Conservation (phyloP, 2,888 invertebrate species). For the Drosophila peninsularis region DNA sequence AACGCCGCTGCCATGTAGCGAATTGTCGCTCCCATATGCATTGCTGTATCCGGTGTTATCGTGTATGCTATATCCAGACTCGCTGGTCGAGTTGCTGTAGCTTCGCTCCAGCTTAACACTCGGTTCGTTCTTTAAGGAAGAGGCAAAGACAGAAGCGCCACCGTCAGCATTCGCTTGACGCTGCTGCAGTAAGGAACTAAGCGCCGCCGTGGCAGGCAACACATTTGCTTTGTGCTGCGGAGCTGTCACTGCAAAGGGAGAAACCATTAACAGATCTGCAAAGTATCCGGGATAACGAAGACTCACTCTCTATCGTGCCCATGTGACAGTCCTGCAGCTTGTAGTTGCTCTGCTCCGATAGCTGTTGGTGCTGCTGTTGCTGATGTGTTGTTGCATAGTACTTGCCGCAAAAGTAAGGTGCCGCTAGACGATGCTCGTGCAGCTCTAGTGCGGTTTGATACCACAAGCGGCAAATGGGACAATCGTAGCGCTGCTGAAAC, state of each 20-base stretch:
- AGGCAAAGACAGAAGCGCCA: conserved; percentile 45
- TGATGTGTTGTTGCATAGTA: conserved; percentile 63
- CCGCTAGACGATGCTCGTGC: conserved; percentile 79
- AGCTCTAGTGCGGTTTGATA: conserved; percentile 79
- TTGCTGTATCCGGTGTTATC: conserved; percentile 61
- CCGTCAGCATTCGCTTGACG: conserved; percentile 70
- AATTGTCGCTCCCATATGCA: conserved; percentile 61
- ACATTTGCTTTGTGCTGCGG: conserved; percentile 50
- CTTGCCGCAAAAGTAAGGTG: conserved; percentile 82
- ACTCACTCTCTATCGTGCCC: conserved; percentile 75
- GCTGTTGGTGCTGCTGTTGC: conserved; percentile 30
- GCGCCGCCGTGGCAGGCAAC: conserved; percentile 63
- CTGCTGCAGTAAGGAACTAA: conserved; percentile 66
- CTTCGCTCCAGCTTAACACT: conserved; percentile 76
- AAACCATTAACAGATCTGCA: background rate
- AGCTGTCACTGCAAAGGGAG: conserved; percentile 51
- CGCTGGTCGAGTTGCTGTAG: conserved; percentile 74
- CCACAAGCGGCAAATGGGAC: conserved; percentile 80
- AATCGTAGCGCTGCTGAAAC: conserved; percentile 80
- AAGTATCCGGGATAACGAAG: background rate
- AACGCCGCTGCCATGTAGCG: conserved; percentile 45
- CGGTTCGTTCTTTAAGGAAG: conserved; percentile 66
- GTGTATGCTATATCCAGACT: conserved; percentile 69
- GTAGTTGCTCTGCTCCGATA: conserved; percentile 48
- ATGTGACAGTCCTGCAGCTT: conserved; percentile 77